A percentile compares a stretch with the other conserved stretches of the same genome.
phyloP scores from a whole-genome alignment of 2,888 invertebrate species.

The Sminthurides aquaticus region DNA sequence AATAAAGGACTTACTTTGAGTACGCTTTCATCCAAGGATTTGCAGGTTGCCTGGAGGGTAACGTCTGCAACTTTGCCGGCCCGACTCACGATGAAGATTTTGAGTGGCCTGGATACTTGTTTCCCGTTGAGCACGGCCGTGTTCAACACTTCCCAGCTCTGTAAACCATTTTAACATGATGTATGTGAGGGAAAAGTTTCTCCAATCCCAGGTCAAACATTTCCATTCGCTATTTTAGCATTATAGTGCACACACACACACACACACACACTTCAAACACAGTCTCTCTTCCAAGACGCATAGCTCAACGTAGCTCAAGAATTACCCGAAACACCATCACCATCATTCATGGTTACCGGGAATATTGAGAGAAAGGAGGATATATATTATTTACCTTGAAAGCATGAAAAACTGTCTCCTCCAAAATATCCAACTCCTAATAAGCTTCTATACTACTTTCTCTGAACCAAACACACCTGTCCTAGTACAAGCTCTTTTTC shows the following conservation, averaged over 20 bases:
- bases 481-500: no score
- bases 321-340: not conserved
- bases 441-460: no score
- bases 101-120: slow-evolving; percentile 89
- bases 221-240: no score
- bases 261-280: not conserved
- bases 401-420: no score
- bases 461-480: no score
- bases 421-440: no score
- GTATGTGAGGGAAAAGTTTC: not conserved
- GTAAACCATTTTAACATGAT: slow-evolving; percentile 44
- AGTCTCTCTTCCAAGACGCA: no score
- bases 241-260: no score
- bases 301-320: no score
- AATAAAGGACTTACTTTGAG: slow-evolving; percentile 67
- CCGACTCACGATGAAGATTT: slow-evolving; percentile 88
- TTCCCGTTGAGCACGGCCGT: slow-evolving; percentile 89
- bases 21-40: slow-evolving; percentile 90
- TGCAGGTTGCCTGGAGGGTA: slow-evolving; percentile 86
- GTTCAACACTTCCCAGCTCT: slow-evolving; percentile 94
- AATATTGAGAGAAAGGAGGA: no score
- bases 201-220: not conserved
- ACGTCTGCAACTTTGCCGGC: slow-evolving; percentile 91
- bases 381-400: no score
- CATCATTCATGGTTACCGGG: not conserved